These are phyloP conservation scores for Ictidomys tridecemlineatus DNA, from an alignment of 2,113 vertebrate species.

Conservation along the genomic window DNA sequence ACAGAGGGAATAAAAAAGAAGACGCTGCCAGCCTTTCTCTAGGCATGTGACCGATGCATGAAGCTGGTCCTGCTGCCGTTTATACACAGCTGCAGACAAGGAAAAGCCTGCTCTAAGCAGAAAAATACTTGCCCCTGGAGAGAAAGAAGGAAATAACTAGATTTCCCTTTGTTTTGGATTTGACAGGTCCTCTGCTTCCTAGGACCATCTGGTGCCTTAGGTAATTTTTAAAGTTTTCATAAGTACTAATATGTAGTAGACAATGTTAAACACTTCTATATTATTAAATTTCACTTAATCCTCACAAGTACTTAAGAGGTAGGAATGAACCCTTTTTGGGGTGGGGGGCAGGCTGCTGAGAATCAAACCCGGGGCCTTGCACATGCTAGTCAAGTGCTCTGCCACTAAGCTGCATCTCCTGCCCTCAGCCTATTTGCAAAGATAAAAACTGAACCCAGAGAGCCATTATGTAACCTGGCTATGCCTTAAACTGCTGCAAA, in stretches of 20 bases:
- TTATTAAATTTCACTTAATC: background rate
- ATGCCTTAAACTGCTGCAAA: background rate
- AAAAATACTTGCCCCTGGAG: background rate
- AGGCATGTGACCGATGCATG: background rate
- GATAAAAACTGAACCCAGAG: slow-evolving; percentile 9
- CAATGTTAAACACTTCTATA: too few species aligned
- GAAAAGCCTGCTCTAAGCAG: background rate
- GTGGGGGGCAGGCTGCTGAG: background rate
- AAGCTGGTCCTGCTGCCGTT: background rate
- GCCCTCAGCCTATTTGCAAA: background rate
- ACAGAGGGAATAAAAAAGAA: background rate
- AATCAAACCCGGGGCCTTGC: background rate
- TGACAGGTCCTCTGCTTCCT: background rate
- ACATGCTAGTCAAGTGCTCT: background rate
- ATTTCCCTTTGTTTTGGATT: background rate
- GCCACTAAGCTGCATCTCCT: background rate
- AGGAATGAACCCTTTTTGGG: background rate
- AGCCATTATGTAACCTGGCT: background rate
- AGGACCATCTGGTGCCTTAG: background rate
- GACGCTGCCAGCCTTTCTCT: background rate
- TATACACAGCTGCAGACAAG: background rate
- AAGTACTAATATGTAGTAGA: background rate
- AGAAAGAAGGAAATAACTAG: background rate
- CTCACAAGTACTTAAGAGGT: background rate
- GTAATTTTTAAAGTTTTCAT: background rate